Conservation (phyloP, 2,113 vertebrate genomes). For the Bucco capensis region DNA sequence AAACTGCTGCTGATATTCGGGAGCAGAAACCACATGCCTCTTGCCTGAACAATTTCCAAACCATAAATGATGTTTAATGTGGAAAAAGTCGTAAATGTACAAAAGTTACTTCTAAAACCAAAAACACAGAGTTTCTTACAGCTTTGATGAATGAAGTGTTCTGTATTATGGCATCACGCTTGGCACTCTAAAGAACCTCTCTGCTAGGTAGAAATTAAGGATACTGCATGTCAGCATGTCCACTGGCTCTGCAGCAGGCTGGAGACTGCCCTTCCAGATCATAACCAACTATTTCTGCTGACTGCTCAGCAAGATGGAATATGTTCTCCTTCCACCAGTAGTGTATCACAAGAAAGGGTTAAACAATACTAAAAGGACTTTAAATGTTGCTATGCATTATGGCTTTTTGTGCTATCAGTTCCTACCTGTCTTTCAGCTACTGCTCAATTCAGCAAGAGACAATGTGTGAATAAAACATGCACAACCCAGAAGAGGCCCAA, state of each 20-base stretch:
- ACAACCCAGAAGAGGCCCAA: not conserved
- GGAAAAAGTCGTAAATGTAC: slow-evolving; percentile 61
- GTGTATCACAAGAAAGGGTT: not conserved
- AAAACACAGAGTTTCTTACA: slow-evolving; percentile 45
- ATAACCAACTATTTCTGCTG: not conserved
- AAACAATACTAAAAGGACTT: not conserved
- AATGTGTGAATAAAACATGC: not conserved
- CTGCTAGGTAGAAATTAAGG: slow-evolving; percentile 42
- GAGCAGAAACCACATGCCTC: slow-evolving; percentile 47
- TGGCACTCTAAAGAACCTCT: slow-evolving; percentile 17
- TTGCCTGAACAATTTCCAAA: slow-evolving; percentile 65
- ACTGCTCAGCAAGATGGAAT: not conserved
- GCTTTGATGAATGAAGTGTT: slow-evolving; percentile 66
- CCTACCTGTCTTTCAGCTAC: not conserved
- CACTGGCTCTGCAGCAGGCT: not conserved
- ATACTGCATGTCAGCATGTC: not conserved
- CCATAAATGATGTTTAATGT: slow-evolving; percentile 63
- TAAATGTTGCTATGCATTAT: not conserved
- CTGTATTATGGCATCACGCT: slow-evolving; percentile 34
- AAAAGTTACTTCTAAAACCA: slow-evolving; percentile 57
- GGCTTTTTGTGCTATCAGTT: not conserved
- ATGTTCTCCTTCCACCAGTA: not conserved
- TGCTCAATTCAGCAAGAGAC: not conserved
- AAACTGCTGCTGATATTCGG: slow-evolving; percentile 33
- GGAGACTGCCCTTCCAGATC: not conserved